Evolutionary conservation across 2,888 invertebrate species (phyloP).

Genomic region (Fabriciana adippe): DNA sequence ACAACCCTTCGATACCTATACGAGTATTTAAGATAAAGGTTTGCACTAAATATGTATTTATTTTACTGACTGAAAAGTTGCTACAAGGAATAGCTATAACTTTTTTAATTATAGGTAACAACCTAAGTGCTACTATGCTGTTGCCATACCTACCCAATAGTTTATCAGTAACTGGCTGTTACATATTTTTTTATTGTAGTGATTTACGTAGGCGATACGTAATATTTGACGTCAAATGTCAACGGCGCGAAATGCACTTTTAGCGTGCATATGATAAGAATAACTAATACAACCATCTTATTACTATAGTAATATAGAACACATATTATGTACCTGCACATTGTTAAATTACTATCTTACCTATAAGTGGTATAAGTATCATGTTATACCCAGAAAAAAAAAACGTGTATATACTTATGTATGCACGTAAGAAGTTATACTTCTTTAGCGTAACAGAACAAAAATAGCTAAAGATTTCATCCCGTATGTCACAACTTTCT

Average conservation of each 20-base stretch:
- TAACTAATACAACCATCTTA: slow-evolving; percentile 13
- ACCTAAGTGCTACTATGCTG: not conserved
- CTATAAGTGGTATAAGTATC: too few species aligned
- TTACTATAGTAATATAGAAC: not conserved
- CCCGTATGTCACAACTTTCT: too few species aligned
- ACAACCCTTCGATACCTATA: too few species aligned
- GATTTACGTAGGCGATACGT: slow-evolving; percentile 13
- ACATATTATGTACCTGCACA: not conserved
- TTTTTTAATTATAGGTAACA: not conserved
- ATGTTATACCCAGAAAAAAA: too few species aligned
- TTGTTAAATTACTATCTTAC: too few species aligned
- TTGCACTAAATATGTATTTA: not conserved
- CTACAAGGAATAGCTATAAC: not conserved
- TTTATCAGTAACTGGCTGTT: slow-evolving; percentile 1
- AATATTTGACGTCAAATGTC: slow-evolving; percentile 6
- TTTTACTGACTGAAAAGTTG: not conserved
- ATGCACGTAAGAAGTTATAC: too few species aligned
- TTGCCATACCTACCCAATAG: slow-evolving; percentile 6
- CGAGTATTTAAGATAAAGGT: too few species aligned
- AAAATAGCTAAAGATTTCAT: too few species aligned
- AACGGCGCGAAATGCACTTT: slow-evolving; percentile 20
- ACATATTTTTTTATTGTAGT: not conserved
- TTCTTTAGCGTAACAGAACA: too few species aligned
- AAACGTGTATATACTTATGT: too few species aligned
- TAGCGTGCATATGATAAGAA: slow-evolving; percentile 22